Base-by-base conservation (phyloP, 2,888 invertebrate genomes). In the Drosophila sordidapex region DNA sequence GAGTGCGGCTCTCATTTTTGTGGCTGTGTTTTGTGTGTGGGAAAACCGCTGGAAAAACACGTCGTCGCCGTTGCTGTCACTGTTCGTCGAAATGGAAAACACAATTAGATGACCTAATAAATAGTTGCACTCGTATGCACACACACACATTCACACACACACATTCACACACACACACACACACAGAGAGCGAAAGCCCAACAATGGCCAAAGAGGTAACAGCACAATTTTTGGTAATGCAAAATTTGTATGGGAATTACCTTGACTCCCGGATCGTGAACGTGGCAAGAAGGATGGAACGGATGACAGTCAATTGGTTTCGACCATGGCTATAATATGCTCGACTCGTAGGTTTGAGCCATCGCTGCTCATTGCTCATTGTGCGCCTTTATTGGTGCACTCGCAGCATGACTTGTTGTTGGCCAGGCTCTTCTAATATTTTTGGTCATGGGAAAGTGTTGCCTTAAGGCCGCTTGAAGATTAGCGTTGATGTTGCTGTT, bases 31-130 rank as follows among this genome's bases (percentile, higher is more conserved):
- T 61, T 52, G 21, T 74, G 76, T 83, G 87, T 87, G 86, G 89
- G 85, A 89, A 87, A 87, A 87, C 80, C 77, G 76, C 66, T 86
- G 81, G 75, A 83, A 85, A 84, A 83, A 73, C 81, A 79, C 76
- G 74, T 81, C 70, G 70, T 13, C 35, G 60, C 62, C 51, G 49
- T 49, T 36, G 71, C 66, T 81, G 77, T 62, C 83, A 61, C 38
- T 36, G 70, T 53, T 74, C 70, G 83, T 86, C 74, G 84, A 82
- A 87, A 87, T 87, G 87, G 89, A 89, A 87, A 87, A 87, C 81
- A 89, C 87, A 87, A 87, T 87, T 87, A 87, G 88, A 89, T 91
- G 91, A 91, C 91, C 91, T 83, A 91, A 89, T 90, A 91, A 91
- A 91, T 90, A 57, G 69, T 57, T 68, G 78, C 75, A 81, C 79